A percentile compares a stretch with the other conserved stretches of the same genome.
Conservation (phyloP, 2,797 vertebrate genomes). For the Melanotaenia parkinsoni region DNA sequence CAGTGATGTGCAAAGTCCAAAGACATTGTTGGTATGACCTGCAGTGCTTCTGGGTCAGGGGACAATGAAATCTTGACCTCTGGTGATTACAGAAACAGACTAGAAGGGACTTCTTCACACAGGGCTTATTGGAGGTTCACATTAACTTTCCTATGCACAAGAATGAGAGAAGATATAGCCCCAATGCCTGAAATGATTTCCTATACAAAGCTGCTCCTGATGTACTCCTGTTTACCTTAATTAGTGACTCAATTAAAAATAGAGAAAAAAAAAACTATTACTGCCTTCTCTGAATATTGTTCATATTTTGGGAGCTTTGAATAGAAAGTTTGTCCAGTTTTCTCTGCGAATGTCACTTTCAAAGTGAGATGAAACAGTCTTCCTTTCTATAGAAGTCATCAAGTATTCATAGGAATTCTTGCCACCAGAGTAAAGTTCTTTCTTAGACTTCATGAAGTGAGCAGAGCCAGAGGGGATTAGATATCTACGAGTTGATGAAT, state of each 20-base stretch:
- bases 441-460: slow-evolving; percentile 81
- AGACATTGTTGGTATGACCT: slow-evolving; percentile 65
- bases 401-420: slow-evolving; percentile 83
- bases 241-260: slow-evolving; percentile 79
- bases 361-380: slow-evolving; percentile 73
- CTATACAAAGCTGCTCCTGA: slow-evolving; percentile 57
- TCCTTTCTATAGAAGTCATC: slow-evolving; percentile 76
- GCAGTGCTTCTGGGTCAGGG: slow-evolving; percentile 72
- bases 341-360: slow-evolving; percentile 73
- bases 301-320: slow-evolving; percentile 41
- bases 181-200: slow-evolving; percentile 56
- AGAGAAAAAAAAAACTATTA: slow-evolving; percentile 63
- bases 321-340: slow-evolving; percentile 59
- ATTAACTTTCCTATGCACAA: slow-evolving; percentile 55
- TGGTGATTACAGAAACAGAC: slow-evolving; percentile 68
- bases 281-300: slow-evolving; percentile 45
- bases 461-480: slow-evolving; percentile 80
- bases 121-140: slow-evolving; percentile 50
- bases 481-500: slow-evolving; percentile 82
- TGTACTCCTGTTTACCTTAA: slow-evolving; percentile 77
- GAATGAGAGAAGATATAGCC: slow-evolving; percentile 40
- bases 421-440: slow-evolving; percentile 83
- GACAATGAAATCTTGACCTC: slow-evolving; percentile 60
- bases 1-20: slow-evolving; percentile 53
- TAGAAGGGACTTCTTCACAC: slow-evolving; percentile 66